Evolutionary conservation across 2,888 invertebrate genomes (phyloP), one percentile per base, ranked within the genome.

Genomic region (Carpatolechia fugitivella): DNA sequence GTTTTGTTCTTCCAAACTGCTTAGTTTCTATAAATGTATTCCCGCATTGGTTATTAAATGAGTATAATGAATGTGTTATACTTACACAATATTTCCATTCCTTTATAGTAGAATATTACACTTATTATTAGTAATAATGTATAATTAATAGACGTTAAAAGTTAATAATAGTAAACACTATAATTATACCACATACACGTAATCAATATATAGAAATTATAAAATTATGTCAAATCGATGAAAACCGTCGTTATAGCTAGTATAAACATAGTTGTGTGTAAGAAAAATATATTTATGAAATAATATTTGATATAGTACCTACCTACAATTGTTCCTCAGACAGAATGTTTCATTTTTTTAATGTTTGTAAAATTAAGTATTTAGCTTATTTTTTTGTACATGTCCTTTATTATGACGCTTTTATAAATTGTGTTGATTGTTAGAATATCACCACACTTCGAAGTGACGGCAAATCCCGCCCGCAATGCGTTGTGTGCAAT

Each of bases 201-300:
- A 29, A 29, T 14, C n/a, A 47, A 31, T 13, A 10, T 47, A 31
- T 30, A 31, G 4, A 31, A 47, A 47, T 29, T 29, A 14, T 30
- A 16, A 40, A 52, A 52, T 41, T 41, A 52, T 52, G 47, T 47
- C 47, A 47, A 47, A 47, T 47, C 47, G 24, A 47, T 30, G 47
- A 47, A 47, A 47, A 31, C 47, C 47, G 14, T 47, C 47, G 14
- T 30, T 31, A 10, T 47, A 47, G 31, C 3, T 40, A 40, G 18
- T 1, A 10, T 40, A 40, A 36, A 18, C 10, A 40, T 40, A 18
- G 16, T 10, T 40, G 16, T 7, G 14, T 18, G 10, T 40, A 40
- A 40, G 40, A 16, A 40, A 40, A 40, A 40, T 40, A 40, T 40
- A 40, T 40, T 24, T 24, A 24, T 24, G 6, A 24, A 24, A 24